A percentile compares a stretch with the other conserved stretches of the same genome.
phyloP scores from a whole-genome alignment of 2,888 invertebrate species.

The Thymelicus lineola region DNA sequence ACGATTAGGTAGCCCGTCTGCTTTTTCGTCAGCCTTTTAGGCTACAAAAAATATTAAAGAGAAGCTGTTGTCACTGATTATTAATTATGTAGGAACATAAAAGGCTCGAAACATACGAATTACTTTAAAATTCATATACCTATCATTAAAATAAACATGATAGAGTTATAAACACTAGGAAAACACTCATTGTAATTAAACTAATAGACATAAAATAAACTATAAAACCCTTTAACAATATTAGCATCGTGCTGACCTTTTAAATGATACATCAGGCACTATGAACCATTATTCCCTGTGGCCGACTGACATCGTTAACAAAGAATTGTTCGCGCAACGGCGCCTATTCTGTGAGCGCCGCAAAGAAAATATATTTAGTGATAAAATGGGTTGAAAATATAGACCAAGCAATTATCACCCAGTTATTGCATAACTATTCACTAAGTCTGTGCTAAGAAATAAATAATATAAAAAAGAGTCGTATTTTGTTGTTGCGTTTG shows the following conservation, averaged over 20 bases:
- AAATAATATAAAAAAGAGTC: not conserved
- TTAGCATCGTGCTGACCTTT: not conserved
- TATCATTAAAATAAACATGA: too few species aligned
- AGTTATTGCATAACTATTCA: slow-evolving; percentile 17
- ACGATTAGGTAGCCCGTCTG: too few species aligned
- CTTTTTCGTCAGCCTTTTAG: too few species aligned
- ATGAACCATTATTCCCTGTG: slow-evolving; percentile 14
- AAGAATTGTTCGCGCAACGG: slow-evolving; percentile 28
- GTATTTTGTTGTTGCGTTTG: not conserved
- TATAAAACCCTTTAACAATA: not conserved
- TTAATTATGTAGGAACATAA: too few species aligned
- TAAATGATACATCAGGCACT: slow-evolving; percentile 4
- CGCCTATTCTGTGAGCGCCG: slow-evolving; percentile 22
- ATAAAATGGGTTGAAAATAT: slow-evolving; percentile 31
- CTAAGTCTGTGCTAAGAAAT: slow-evolving; percentile 2
- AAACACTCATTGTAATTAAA: too few species aligned
- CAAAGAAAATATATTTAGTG: slow-evolving; percentile 27
- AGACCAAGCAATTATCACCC: slow-evolving; percentile 27
- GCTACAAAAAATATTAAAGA: too few species aligned
- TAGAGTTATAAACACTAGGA: too few species aligned
- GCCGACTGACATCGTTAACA: slow-evolving; percentile 37
- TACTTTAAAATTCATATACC: too few species aligned
- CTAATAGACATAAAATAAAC: too few species aligned
- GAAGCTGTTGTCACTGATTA: too few species aligned
- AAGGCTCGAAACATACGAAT: too few species aligned